Percentiles rank a stretch among this genome's conserved stretches.
These are phyloP conservation scores for Hydrolagus colliei DNA, from an alignment of 2,797 vertebrate species.

Conservation along the genomic window DNA sequence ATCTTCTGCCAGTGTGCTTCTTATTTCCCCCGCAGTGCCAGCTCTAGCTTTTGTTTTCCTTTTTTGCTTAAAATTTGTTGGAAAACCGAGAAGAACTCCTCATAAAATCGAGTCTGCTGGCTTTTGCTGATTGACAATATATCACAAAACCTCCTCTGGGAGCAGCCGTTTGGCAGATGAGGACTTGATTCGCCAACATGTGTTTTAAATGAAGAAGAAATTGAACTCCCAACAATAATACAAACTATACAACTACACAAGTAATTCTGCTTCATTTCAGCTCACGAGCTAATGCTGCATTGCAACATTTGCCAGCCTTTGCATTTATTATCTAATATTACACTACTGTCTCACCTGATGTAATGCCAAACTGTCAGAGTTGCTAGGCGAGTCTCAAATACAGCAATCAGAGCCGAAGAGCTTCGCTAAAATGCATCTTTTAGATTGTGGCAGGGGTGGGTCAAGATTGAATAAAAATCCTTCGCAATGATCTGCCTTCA, in stretches of 20 bases:
- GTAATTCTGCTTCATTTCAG: neutral
- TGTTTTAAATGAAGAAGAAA: neutral
- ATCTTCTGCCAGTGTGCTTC: neutral
- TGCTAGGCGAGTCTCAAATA: neutral
- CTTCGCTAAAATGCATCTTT: neutral
- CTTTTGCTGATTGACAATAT: neutral
- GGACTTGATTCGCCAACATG: neutral
- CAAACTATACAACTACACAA: neutral
- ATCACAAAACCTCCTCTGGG: neutral
- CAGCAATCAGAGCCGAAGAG: neutral
- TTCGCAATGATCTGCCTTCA: neutral
- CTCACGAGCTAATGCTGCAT: neutral
- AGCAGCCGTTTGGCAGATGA: neutral
- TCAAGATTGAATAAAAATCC: neutral
- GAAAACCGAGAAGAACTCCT: neutral
- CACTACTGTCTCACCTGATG: constrained; percentile 19
- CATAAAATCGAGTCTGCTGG: neutral
- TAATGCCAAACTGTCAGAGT: neutral
- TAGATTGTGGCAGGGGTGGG: neutral
- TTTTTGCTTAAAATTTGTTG: neutral
- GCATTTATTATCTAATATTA: neutral
- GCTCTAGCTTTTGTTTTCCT: neutral
- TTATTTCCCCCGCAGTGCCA: neutral
- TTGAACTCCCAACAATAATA: neutral
- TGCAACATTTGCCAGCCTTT: neutral